phyloP scores from a whole-genome alignment of 2,888 invertebrate species.

The Pyrrhosoma nymphula region DNA sequence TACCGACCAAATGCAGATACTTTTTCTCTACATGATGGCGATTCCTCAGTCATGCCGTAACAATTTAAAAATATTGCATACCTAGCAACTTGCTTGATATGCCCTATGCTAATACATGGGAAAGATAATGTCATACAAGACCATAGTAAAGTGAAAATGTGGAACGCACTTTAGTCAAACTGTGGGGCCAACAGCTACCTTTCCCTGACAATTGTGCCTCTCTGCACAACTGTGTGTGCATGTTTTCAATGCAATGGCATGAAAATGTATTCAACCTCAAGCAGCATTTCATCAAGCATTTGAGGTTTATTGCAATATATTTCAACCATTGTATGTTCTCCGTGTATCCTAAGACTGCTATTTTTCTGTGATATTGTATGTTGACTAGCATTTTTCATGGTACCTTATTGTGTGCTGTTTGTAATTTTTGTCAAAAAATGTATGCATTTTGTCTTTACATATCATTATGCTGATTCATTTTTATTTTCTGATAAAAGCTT shows the following conservation, averaged over 20 bases:
- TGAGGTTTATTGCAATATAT: slow-evolving; percentile 62
- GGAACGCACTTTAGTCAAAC: slow-evolving; percentile 35
- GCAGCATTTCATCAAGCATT: not conserved
- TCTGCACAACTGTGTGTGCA: slow-evolving; percentile 56
- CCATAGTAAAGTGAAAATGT: too few species aligned
- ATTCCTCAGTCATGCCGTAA: too few species aligned
- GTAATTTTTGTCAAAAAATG: slow-evolving; percentile 37
- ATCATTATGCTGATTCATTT: slow-evolving; percentile 40
- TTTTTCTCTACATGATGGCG: too few species aligned
- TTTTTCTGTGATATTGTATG: slow-evolving; percentile 67
- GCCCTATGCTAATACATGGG: too few species aligned
- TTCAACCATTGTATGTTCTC: slow-evolving; percentile 61
- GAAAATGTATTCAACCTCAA: slow-evolving; percentile 51
- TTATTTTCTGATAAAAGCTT: slow-evolving; percentile 36
- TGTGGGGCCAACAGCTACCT: slow-evolving; percentile 65
- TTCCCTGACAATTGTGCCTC: slow-evolving; percentile 64
- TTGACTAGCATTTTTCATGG: slow-evolving; percentile 60
- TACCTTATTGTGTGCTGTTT: slow-evolving; percentile 50
- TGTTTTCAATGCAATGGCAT: slow-evolving; percentile 56
- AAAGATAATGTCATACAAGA: too few species aligned
- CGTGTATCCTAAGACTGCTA: slow-evolving; percentile 65
- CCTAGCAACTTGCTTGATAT: too few species aligned
- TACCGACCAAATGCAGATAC: too few species aligned
- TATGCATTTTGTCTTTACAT: slow-evolving; percentile 52
- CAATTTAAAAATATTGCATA: too few species aligned